Evolutionary conservation across 2,888 invertebrate species (phyloP).

Genomic region (Lasioglossum marginatum): DNA sequence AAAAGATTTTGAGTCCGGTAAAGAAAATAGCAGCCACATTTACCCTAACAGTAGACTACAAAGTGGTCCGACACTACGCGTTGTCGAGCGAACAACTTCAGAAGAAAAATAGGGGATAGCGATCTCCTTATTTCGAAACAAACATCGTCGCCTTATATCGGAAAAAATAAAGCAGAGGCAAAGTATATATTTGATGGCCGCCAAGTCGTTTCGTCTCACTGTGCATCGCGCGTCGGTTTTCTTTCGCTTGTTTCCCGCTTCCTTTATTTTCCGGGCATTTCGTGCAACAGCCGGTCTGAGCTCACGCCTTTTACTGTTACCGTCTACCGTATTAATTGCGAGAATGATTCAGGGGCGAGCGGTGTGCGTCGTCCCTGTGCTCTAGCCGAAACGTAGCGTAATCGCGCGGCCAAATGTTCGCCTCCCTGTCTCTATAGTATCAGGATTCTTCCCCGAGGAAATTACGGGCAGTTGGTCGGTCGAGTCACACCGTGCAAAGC

Average conservation of each 20-base stretch:
- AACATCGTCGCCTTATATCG: no score
- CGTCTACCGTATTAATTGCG: slow-evolving; percentile 58
- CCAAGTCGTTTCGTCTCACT: neutral
- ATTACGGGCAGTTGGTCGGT: slow-evolving; percentile 68
- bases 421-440: slow-evolving; percentile 25
- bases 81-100: no score
- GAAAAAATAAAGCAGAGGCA: no score
- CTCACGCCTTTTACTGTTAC: slow-evolving; percentile 43
- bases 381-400: slow-evolving; percentile 47
- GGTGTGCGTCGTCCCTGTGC: slow-evolving; percentile 12
- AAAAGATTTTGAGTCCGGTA: no score
- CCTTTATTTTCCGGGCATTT: slow-evolving; percentile 5
- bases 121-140: no score
- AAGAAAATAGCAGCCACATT: no score
- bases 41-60: no score
- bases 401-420: slow-evolving; percentile 51
- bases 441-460: slow-evolving; percentile 77
- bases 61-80: no score
- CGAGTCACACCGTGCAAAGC: slow-evolving; percentile 56
- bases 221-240: no score
- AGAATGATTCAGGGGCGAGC: slow-evolving; percentile 57
- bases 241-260: slow-evolving; percentile 1
- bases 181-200: no score
- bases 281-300: neutral
- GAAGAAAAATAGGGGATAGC: no score